A percentile compares a stretch with the other conserved stretches of the same genome.
Conservation (phyloP, 2,113 vertebrate genomes). For the Centropus bengalensis region DNA sequence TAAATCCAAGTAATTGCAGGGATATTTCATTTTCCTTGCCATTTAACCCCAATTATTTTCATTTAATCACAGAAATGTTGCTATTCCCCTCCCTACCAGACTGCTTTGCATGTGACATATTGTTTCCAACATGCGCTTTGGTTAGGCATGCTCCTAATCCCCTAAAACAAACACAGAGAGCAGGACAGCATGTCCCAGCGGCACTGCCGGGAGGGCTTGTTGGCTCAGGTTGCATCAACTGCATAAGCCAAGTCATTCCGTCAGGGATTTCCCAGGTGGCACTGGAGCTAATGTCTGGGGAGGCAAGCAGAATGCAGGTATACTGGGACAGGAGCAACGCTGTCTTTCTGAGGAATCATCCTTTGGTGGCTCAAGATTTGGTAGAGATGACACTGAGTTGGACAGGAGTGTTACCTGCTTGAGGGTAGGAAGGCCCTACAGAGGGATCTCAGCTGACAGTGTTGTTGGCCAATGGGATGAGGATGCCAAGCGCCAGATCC, state of each 20-base stretch:
- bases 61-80: constrained; percentile 26
- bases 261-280: not conserved
- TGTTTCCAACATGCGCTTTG: not conserved
- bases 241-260: not conserved
- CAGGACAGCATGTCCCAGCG: not conserved
- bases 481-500: too few species aligned
- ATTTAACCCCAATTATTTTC: constrained; percentile 55
- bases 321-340: not conserved
- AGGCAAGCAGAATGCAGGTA: not conserved
- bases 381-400: not conserved
- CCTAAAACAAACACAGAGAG: not conserved
- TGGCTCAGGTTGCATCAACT: not conserved
- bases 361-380: not conserved
- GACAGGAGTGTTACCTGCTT: not conserved
- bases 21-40: constrained; percentile 49
- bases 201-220: not conserved
- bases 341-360: not conserved
- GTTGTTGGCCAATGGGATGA: too few species aligned
- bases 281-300: not conserved
- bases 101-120: not conserved
- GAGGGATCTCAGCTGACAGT: too few species aligned
- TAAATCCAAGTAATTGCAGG: constrained; percentile 46
- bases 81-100: constrained; percentile 17
- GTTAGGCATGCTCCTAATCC: constrained; percentile 13
- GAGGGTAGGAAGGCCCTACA: not conserved